phyloP scores from a whole-genome alignment of 2,797 vertebrate genomes.

The Rhabdomys pumilio region DNA sequence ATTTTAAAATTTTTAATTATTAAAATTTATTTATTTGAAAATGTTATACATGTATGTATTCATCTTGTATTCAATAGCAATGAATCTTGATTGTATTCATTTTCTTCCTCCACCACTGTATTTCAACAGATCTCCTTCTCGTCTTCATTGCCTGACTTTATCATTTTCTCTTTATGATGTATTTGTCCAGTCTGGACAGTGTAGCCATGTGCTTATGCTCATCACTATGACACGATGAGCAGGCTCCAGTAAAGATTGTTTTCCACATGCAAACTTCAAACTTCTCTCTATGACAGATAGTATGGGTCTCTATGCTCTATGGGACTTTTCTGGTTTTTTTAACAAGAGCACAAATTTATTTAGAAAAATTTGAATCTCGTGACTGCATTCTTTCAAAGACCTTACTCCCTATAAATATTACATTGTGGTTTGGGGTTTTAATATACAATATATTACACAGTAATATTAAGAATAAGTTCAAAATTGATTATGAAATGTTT shows the following conservation, averaged over 20 bases:
- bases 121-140: too few species aligned
- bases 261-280: background rate
- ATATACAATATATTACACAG: background rate
- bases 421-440: background rate
- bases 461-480: slow-evolving; percentile 5
- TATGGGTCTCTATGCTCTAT: background rate
- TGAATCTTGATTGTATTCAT: background rate
- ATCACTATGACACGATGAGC: background rate
- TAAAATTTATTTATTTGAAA: background rate
- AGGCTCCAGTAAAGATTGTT: background rate
- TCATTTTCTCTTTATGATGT: background rate
- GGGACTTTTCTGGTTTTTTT: background rate
- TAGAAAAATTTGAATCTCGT: background rate
- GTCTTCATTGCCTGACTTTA: background rate
- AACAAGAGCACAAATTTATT: background rate
- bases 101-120: background rate
- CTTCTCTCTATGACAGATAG: background rate
- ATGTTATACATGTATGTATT: background rate
- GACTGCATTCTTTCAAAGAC: background rate
- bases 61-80: background rate
- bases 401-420: background rate
- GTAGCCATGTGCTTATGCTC: background rate
- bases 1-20: background rate
- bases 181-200: background rate
- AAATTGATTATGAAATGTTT: background rate